Evolutionary conservation across 2,113 vertebrate species (phyloP), one percentile per base, ranked within the genome.

Genomic region (Plotosus lineatus): DNA sequence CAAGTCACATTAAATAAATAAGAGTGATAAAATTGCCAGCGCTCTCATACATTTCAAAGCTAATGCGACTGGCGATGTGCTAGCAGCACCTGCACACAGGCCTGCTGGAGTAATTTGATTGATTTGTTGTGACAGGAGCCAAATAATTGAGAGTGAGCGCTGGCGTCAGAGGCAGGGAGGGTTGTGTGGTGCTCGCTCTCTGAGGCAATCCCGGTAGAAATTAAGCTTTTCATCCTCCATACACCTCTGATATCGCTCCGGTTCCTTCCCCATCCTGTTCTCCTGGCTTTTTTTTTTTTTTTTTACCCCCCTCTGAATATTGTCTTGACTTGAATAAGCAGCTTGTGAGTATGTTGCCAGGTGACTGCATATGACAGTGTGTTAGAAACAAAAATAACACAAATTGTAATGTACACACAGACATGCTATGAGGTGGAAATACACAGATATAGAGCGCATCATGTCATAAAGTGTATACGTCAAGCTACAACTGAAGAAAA

Each of bases 111-210:
- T 98, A 98, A 98, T 97, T 96, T 98, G 97, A 98, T 97, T 96
- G 97, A 99, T 97, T 96, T 98, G 95, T 97, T 98, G 96, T 98
- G 97, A 98, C 97, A 97, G 95, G 92, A 95, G 93, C 93, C 94
- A 95, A 96, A 96, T 98, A 98, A 98, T 98, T 98, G 96, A 96
- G 96, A 98, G 95, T 97, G 97, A 98, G 96, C 97, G 96, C 95
- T 97, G 95, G 95, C 94, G 95, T 91, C 89, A 90, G 90, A 95
- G 95, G 96, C 95, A 95, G 94, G 94, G 93, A 92, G 93, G 91
- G 92, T 90, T 89, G 69, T 6, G 48, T 89, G 90, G 94, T 92
- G 94, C 93, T 93, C 90, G 86, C 95, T 95, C 91, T 91, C 91
- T 89, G 61, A 94, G 92, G 92, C 94, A 93, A 91, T 94, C 92